Percentiles rank a stretch among this genome's conserved stretches.
Evolutionary conservation across 2,113 vertebrate genomes (phyloP).

Genomic region (Malurus elegans): DNA sequence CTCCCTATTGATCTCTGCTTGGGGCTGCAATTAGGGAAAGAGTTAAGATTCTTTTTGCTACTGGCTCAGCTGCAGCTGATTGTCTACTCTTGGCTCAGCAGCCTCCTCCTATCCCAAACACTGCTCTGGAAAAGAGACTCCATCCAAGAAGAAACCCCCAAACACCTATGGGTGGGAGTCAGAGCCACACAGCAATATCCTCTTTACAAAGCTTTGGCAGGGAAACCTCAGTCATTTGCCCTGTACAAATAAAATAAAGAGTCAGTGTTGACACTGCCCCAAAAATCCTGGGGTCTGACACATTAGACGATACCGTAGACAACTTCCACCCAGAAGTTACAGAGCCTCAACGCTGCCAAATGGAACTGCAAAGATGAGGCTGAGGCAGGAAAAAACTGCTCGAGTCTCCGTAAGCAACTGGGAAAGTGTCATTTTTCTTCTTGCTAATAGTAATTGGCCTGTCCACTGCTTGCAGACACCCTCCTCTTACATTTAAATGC

Average conservation of each 20-base stretch:
- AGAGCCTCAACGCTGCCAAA: constrained; percentile 18
- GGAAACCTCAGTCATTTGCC: constrained; percentile 48
- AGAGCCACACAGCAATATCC: constrained; percentile 61
- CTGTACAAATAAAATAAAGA: constrained; percentile 61
- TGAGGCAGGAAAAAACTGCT: constrained; percentile 33
- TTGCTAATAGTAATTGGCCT: constrained; percentile 32
- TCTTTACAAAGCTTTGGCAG: constrained; percentile 66
- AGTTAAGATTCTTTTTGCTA: constrained; percentile 37
- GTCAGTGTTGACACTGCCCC: constrained; percentile 60
- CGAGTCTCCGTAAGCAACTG: background rate
- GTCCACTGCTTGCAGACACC: constrained; percentile 29
- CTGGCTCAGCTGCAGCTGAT: constrained; percentile 31
- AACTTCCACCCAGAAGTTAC: constrained; percentile 62
- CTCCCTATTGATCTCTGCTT: constrained; percentile 18
- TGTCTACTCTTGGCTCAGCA: constrained; percentile 29
- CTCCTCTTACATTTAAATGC: constrained; percentile 54
- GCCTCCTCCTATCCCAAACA: constrained; percentile 21
- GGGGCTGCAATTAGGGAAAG: constrained; percentile 50
- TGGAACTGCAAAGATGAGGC: constrained; percentile 33
- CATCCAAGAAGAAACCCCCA: constrained; percentile 66
- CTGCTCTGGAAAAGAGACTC: background rate
- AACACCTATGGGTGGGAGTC: constrained; percentile 68
- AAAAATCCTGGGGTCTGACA: constrained; percentile 68
- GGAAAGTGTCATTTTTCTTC: constrained; percentile 53
- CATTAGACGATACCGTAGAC: constrained; percentile 63